Evolutionary conservation across 1,140 invertebrate genomes (phyloP), one percentile per base, ranked within the genome.

Genomic region (Tigriopus japonicus): DNA sequence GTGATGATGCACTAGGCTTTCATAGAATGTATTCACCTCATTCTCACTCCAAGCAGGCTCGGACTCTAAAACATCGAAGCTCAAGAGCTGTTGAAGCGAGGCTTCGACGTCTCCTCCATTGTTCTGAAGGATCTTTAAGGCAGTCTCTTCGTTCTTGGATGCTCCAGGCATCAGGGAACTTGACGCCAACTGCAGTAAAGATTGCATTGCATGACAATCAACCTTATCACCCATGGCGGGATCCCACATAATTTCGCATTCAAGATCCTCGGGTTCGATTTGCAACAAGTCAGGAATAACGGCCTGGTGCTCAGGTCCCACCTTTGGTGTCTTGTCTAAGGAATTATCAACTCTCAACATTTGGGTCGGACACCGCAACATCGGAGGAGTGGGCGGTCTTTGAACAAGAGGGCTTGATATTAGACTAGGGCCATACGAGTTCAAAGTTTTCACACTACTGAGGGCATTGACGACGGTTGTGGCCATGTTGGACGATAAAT

Each of bases 271-370:
- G 3, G 45, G 45, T 12, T 49, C 45, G 21, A 17, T 6, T 3
- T 49, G 45, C n/a, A 56, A 19, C 35, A 60, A 21, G 14, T 56
- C 59, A 5, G 59, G 59, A 19, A 61, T 51, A 12, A 6, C 45
- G 1, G 59, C 59, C 40, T 61, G 59, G 15, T 54, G 51, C 23
- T 53, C 59, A 6, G 24, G n/a, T 6, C 59, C 59, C 6, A 61
- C 19, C 6, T 40, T 23, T 3, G 59, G 59, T 6, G 19, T 35
- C 40, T 61, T 53, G 24, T 61, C 43, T 3, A 41, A 42, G 55
- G 40, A 15, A 6, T 5, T 15, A 41, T 59, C 42, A 6, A 59
- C 41, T 49, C 42, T 59, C 14, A 59, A 28, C 42, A 59, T 19
- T 15, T 59, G 41, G 24, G 24, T 19, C 2, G 45, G 21, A 35